A percentile compares a stretch with the other conserved stretches of the same genome.
Evolutionary conservation across 2,113 vertebrate species (phyloP).

Genomic region (Rhadina sibilatrix): DNA sequence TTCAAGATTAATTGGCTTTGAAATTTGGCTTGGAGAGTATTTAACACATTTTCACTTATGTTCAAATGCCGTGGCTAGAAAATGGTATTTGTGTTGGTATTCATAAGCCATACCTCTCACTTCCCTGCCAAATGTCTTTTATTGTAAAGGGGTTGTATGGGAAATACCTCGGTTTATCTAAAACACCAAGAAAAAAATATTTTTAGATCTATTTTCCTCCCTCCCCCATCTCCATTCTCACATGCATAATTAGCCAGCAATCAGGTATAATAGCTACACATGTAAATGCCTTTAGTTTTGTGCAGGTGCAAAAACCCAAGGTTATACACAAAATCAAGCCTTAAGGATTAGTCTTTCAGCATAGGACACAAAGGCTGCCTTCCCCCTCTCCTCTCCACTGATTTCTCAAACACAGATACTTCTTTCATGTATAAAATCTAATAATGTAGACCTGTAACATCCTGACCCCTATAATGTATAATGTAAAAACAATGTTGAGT

Average conservation of each 20-base stretch:
- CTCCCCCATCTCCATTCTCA: conserved; percentile 7
- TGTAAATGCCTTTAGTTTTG: conserved; percentile 47
- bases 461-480: neutral
- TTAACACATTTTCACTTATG: neutral
- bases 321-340: conserved; percentile 44
- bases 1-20: conserved; percentile 12
- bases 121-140: neutral
- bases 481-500: neutral
- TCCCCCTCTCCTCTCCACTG: neutral
- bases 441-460: neutral
- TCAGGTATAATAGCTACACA: conserved; percentile 57
- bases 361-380: conserved; percentile 5
- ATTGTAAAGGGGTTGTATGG: neutral
- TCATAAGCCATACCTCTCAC: neutral
- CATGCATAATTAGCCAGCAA: conserved; percentile 55
- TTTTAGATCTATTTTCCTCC: conserved; percentile 25
- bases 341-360: conserved; percentile 3
- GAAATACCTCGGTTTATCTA: neutral
- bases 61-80: neutral
- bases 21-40: neutral
- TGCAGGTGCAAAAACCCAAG: conserved; percentile 51
- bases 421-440: neutral
- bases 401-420: neutral
- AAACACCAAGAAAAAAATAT: conserved; percentile 5
- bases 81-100: conserved; percentile 6